Conservation (phyloP, 2,113 vertebrate genomes). For the Actinemys pallida region DNA sequence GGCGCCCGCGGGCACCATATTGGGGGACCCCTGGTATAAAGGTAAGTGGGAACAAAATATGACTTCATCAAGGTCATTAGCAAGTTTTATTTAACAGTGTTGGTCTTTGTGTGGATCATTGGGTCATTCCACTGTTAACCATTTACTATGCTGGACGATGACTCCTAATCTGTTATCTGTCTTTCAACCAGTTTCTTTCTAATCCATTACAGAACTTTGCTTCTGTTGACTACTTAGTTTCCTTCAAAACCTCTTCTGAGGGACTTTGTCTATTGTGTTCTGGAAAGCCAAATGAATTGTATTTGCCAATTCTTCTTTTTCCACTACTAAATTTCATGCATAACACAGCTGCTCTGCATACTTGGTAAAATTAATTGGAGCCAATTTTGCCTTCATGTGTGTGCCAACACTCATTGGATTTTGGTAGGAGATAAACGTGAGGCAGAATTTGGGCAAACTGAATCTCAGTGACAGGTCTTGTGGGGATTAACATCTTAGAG, state of each 20-base stretch:
- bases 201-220: background rate
- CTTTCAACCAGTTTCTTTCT: background rate
- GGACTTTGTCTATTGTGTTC: background rate
- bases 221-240: background rate
- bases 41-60: background rate
- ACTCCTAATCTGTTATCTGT: background rate
- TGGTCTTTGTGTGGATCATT: background rate
- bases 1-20: too few species aligned
- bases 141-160: background rate
- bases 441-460: background rate
- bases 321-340: background rate
- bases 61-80: background rate
- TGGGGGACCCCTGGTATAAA: background rate
- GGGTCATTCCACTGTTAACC: background rate
- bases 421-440: background rate
- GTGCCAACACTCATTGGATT: background rate
- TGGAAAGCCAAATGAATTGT: background rate
- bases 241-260: background rate
- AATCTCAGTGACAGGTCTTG: background rate
- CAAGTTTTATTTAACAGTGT: background rate
- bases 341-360: background rate
- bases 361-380: background rate
- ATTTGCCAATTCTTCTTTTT: background rate
- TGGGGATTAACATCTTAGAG: background rate
- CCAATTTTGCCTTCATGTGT: accelerated